Conservation (phyloP, 2,797 vertebrate species). For the Peromyscus nudipes region DNA sequence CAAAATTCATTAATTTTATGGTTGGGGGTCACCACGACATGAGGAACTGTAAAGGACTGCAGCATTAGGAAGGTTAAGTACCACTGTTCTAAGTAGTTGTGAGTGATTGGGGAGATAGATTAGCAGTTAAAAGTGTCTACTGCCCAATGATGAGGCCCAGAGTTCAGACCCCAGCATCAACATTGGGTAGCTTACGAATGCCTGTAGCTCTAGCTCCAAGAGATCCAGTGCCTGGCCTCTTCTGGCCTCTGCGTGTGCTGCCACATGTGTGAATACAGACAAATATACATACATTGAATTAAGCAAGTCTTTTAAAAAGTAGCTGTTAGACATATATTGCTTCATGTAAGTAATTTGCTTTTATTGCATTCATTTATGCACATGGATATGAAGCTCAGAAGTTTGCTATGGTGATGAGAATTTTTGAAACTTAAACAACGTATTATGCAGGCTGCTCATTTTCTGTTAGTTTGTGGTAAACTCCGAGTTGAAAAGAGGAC, state of each 20-base stretch:
- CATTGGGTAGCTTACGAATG: neutral
- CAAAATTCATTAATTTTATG: neutral
- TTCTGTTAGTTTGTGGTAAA: conserved; percentile 58
- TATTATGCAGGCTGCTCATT: neutral
- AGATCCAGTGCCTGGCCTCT: too few relatives aligned
- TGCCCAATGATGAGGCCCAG: neutral
- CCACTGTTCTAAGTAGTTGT: neutral
- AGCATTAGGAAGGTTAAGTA: neutral
- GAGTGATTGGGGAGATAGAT: neutral
- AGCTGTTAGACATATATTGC: neutral
- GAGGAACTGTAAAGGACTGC: neutral
- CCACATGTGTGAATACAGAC: neutral
- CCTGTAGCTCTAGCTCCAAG: neutral
- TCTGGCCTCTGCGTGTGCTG: neutral
- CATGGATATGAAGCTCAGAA: conserved; percentile 29
- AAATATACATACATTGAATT: neutral
- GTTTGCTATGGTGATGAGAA: neutral
- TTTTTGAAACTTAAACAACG: neutral
- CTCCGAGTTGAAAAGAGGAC: neutral
- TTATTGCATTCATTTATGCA: conserved; percentile 53
- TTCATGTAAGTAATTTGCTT: neutral
- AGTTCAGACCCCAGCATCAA: neutral
- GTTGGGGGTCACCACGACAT: neutral
- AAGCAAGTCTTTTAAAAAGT: neutral
- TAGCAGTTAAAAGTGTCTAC: neutral